Conservation (phyloP, 2,797 vertebrate genomes). For the Cynopterus sphinx region DNA sequence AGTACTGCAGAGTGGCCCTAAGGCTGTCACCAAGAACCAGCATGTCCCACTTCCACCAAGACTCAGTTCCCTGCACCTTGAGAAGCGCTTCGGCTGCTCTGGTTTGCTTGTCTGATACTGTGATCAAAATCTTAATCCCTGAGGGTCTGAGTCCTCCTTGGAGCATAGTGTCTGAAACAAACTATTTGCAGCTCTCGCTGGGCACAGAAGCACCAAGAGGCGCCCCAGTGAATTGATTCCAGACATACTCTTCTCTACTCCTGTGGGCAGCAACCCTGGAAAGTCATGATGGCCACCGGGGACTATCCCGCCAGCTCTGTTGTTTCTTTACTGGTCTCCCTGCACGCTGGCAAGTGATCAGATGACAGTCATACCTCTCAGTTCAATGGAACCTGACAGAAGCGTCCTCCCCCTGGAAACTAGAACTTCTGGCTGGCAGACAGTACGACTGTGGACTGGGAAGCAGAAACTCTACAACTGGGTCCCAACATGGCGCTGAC, state of each 20-base stretch:
- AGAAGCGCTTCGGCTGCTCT: neutral
- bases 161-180: neutral
- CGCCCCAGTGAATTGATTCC: neutral
- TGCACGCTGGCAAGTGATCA: neutral
- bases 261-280: neutral
- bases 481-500: neutral
- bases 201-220: neutral
- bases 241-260: neutral
- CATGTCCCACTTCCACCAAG: too few species aligned
- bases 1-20: rapidly evolving
- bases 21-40: too few species aligned
- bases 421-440: neutral
- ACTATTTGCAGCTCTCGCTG: rapidly evolving
- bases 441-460: neutral
- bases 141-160: neutral
- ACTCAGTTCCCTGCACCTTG: neutral
- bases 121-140: neutral
- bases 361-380: neutral
- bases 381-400: neutral
- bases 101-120: neutral
- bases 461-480: neutral
- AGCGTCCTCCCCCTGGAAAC: neutral
- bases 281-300: rapidly evolving
- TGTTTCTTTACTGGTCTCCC: neutral
- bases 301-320: too few species aligned